These are phyloP conservation scores for Tenthredo scrophulariae DNA, from an alignment of 2,888 invertebrate genomes.

Conservation along the genomic window DNA sequence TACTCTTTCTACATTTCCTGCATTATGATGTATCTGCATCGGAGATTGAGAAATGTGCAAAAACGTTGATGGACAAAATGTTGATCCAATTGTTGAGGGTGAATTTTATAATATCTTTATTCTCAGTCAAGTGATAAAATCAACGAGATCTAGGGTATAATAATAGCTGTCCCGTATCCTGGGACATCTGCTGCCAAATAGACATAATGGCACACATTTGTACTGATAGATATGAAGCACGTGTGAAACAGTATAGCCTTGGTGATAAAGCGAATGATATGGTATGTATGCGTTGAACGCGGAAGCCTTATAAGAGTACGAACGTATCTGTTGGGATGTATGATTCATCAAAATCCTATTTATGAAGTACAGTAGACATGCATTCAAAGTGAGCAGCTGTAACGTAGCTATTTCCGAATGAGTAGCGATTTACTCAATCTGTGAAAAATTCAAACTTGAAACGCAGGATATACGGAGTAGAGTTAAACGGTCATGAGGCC, in stretches of 20 bases:
- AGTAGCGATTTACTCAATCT: not conserved
- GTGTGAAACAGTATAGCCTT: slow-evolving; percentile 40
- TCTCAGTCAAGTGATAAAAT: not conserved
- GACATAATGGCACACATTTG: not conserved
- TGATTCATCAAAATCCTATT: slow-evolving; percentile 30
- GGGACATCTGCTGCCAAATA: not conserved
- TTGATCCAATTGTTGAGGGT: not conserved
- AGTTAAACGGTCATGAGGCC: not conserved
- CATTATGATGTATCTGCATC: not conserved
- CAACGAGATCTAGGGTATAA: not conserved
- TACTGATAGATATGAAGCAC: slow-evolving; percentile 17
- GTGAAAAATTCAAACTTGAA: not conserved
- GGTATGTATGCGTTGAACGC: slow-evolving; percentile 10
- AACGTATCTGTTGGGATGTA: not conserved
- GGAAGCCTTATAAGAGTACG: slow-evolving; percentile 33
- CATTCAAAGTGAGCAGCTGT: slow-evolving; percentile 2
- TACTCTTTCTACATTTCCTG: not conserved
- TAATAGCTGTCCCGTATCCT: slow-evolving; percentile 11
- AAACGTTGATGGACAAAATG: not conserved
- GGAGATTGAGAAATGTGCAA: not conserved
- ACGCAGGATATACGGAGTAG: not conserved
- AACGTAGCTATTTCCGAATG: slow-evolving; percentile 13
- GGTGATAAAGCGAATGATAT: slow-evolving; percentile 24
- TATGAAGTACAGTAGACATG: not conserved
- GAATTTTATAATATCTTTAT: not conserved